These are phyloP conservation scores for Distichodus sexfasciatus DNA, from an alignment of 2,797 vertebrate species.

Conservation along the genomic window DNA sequence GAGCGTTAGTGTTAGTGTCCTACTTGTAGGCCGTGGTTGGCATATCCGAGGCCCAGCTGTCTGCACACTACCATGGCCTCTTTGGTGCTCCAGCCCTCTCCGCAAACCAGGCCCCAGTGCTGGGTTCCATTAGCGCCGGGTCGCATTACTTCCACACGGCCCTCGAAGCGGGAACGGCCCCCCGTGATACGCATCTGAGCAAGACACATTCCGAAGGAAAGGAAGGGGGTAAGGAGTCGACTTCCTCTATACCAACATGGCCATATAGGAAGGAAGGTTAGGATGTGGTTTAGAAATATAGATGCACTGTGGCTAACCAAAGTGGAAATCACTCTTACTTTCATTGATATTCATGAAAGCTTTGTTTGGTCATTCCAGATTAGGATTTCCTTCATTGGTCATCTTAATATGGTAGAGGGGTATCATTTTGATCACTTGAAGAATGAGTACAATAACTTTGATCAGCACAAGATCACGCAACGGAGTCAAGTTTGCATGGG, in stretches of 20 bases:
- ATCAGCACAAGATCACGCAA: too few species aligned
- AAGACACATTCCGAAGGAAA: constrained; percentile 58
- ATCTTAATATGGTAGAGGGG: too few species aligned
- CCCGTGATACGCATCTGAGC: constrained; percentile 89
- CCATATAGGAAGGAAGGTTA: constrained; percentile 32
- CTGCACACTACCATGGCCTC: constrained; percentile 93
- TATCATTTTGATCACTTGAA: too few species aligned
- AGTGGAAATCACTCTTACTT: too few species aligned
- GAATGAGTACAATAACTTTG: too few species aligned
- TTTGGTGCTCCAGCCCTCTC: constrained; percentile 87
- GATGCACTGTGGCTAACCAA: constrained; percentile 15
- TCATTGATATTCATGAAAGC: too few species aligned
- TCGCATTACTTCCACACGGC: constrained; percentile 84
- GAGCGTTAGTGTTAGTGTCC: constrained; percentile 63
- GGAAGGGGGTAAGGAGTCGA: constrained; percentile 26
- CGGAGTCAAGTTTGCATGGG: too few species aligned
- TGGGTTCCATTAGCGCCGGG: constrained; percentile 68
- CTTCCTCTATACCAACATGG: constrained; percentile 17
- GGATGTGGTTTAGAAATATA: constrained; percentile 1
- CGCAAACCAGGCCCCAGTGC: constrained; percentile 91
- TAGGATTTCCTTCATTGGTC: too few species aligned
- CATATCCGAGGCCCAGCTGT: constrained; percentile 92
- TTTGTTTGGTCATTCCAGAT: too few species aligned
- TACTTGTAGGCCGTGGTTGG: constrained; percentile 93
- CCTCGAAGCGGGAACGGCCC: constrained; percentile 87